Base-by-base conservation (phyloP, 2,888 invertebrate genomes). In the Heliconius erato region DNA sequence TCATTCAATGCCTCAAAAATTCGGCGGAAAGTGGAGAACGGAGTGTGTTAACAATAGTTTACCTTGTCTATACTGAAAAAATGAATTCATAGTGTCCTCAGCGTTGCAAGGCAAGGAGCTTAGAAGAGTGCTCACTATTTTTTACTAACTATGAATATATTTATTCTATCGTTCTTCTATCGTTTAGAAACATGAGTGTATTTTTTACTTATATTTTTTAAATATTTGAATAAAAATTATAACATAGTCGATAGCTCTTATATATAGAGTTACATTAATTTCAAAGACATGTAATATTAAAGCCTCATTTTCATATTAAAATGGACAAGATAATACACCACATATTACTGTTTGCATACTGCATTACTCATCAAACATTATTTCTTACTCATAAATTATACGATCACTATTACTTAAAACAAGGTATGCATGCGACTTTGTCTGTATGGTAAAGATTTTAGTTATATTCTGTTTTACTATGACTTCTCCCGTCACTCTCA, bases 321-420 rank as follows among this genome's bases (percentile, higher is more conserved):
- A 40, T 40, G n/a, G 69, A 71, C 69, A 71, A 71, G 40, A 40
- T 71, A 71, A 71, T 71, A 71, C n/a, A 40, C 40, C n/a, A 71
- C n/a, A 40, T n/a, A 5, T 40, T 14, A 71, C 69, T 40, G 5
- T 71, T 71, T 40, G 23, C 6, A 71, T 71, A n/a, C 12, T 12
- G n/a, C n/a, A 40, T 40, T 71, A 40, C 12, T 40, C n/a, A 40
- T 40, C n/a, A 71, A 71, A 12, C 69, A 67, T 32, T 71, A 71
- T 71, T 71, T 71, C 35, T 71, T 71, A 71, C 40, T 71, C n/a
- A 71, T n/a, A 35, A 69, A 69, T 35, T 32, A 4, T 67, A 32
- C 63, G 0, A 63, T 63, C 3, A 63, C 1, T 63, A 63, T 1
- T 63, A n/a, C 3, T 63, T 63, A 11, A 63, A 54, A 54, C 54